Evolutionary conservation across 1,140 invertebrate species (phyloP).

Genomic region (Brachionus plicatilis): DNA sequence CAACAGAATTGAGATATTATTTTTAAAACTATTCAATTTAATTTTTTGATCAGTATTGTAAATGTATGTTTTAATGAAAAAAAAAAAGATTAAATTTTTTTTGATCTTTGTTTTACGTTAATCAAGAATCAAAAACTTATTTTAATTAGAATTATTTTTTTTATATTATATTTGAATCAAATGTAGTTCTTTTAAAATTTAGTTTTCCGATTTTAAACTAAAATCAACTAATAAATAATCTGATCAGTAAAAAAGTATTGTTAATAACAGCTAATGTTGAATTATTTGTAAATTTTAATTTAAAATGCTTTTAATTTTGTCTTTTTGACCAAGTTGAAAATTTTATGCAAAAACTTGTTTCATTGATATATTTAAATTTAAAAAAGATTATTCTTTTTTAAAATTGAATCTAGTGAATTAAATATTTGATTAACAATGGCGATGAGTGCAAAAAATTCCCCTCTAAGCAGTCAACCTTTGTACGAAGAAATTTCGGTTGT

Average conservation of each 20-base stretch:
- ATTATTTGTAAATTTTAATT: neutral
- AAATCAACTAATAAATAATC: too few relatives aligned
- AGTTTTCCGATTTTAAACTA: too few relatives aligned
- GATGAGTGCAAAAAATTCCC: constrained; percentile 3
- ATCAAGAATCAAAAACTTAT: too few relatives aligned
- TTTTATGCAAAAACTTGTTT: neutral
- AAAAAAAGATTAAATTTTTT: too few relatives aligned
- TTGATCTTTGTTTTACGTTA: too few relatives aligned
- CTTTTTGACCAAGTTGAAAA: neutral
- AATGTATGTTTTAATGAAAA: too few relatives aligned
- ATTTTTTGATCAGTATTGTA: too few relatives aligned
- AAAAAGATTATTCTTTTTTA: neutral
- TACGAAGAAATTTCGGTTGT: constrained; percentile 52
- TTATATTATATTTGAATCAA: too few relatives aligned
- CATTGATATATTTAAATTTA: neutral
- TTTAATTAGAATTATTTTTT: too few relatives aligned
- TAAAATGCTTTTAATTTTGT: neutral
- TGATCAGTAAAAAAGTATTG: neutral
- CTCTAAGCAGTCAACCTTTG: constrained; percentile 19
- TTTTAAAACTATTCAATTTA: too few relatives aligned
- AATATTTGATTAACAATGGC: neutral
- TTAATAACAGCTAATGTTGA: neutral
- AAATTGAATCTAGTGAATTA: neutral
- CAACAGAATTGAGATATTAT: too few relatives aligned
- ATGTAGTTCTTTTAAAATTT: too few relatives aligned